These are phyloP conservation scores for Smutsia gigantea DNA, from an alignment of 2,797 vertebrate species.

Conservation along the genomic window DNA sequence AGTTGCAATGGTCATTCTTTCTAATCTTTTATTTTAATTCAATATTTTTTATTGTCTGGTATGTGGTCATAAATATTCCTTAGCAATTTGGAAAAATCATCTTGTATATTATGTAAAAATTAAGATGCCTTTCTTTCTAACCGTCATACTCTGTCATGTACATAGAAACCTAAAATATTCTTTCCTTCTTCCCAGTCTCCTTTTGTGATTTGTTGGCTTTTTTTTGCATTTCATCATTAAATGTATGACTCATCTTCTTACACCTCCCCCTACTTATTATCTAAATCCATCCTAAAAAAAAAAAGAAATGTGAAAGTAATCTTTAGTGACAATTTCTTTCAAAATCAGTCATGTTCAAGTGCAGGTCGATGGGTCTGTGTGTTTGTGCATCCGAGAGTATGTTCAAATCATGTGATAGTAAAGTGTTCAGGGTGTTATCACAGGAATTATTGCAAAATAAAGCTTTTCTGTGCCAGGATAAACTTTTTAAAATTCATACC, in stretches of 20 bases:
- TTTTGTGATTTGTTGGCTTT: slow-evolving; percentile 35
- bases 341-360: neutral
- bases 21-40: neutral
- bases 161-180: neutral
- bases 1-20: neutral
- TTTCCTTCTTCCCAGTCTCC: neutral
- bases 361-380: neutral
- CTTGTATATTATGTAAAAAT: neutral
- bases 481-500: slow-evolving; percentile 3
- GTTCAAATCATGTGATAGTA: neutral
- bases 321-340: neutral
- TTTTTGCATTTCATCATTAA: neutral
- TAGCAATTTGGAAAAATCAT: neutral
- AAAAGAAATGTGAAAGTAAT: neutral
- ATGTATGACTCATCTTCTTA: neutral
- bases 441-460: slow-evolving; percentile 30
- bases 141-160: neutral
- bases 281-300: neutral
- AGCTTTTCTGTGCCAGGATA: neutral
- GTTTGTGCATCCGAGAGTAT: neutral
- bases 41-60: neutral
- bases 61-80: neutral
- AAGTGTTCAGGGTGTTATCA: slow-evolving; percentile 22
- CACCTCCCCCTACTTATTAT: neutral
- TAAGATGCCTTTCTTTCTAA: neutral